Evolutionary conservation across 1,140 invertebrate species (phyloP).

Genomic region (Wiebesia pumilae): DNA sequence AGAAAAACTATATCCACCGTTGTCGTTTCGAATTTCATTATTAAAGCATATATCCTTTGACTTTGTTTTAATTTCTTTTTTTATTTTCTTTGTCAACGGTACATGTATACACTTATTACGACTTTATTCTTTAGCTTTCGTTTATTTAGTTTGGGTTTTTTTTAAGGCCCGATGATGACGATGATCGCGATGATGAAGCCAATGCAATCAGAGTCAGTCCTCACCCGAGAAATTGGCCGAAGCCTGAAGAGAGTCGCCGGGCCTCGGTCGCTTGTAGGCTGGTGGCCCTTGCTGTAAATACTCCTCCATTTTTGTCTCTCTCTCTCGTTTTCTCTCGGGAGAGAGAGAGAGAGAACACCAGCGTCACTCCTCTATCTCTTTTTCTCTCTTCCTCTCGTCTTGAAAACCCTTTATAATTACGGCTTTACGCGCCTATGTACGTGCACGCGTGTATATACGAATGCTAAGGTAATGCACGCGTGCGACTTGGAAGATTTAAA

Average conservation of each 20-base stretch:
- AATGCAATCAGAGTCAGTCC: slow-evolving; percentile 30
- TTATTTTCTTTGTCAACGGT: not conserved
- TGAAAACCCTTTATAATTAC: not conserved
- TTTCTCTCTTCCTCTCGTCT: not conserved
- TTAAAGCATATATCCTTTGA: not conserved
- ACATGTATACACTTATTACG: not conserved
- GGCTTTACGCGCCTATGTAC: not conserved
- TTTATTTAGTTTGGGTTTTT: not conserved
- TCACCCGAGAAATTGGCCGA: slow-evolving; percentile 47
- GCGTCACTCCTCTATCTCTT: slow-evolving; percentile 5
- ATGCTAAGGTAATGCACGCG: not conserved
- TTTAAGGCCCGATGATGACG: not conserved
- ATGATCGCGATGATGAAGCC: not conserved
- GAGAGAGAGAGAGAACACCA: not conserved
- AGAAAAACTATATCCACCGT: not conserved
- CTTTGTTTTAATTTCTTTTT: not conserved
- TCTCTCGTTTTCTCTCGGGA: not conserved
- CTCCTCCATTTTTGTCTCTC: slow-evolving; percentile 43
- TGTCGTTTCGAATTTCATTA: not conserved
- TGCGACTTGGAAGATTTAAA: not conserved
- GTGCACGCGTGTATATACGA: not conserved
- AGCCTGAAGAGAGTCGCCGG: slow-evolving; percentile 39
- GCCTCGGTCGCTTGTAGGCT: slow-evolving; percentile 42
- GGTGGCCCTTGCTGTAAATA: slow-evolving; percentile 46
- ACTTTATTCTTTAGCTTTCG: not conserved